Percentiles rank a stretch among this genome's conserved stretches.
These are phyloP conservation scores for Dromiciops gliroides DNA, from an alignment of 2,113 vertebrate species.

Conservation along the genomic window DNA sequence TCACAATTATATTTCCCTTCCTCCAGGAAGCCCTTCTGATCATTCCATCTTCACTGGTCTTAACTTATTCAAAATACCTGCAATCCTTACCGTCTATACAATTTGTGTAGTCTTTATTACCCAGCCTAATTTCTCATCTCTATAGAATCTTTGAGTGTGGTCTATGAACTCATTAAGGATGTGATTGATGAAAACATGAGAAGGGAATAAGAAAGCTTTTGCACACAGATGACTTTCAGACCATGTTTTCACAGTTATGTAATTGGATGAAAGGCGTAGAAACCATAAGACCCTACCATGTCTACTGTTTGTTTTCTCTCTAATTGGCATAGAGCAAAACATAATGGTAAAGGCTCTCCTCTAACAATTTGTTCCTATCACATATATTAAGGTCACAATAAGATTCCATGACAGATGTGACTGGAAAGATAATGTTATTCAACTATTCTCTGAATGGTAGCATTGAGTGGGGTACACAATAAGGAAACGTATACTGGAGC, in stretches of 20 bases:
- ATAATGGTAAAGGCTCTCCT: not conserved
- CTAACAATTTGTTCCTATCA: not conserved
- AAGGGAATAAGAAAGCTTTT: not conserved
- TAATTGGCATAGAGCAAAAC: not conserved
- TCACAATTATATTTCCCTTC: not conserved
- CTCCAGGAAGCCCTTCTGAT: not conserved
- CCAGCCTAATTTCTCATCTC: not conserved
- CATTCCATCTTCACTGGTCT: not conserved
- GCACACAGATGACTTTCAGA: not conserved
- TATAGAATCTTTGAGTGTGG: not conserved
- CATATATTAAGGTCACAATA: not conserved
- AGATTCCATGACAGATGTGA: not conserved
- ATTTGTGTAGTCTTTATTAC: not conserved
- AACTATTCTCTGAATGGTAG: not conserved
- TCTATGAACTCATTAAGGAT: not conserved
- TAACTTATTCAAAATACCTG: not conserved
- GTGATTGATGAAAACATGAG: not conserved
- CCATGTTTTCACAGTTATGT: not conserved
- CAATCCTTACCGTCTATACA: not conserved
- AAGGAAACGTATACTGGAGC: not conserved
- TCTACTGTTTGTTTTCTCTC: not conserved
- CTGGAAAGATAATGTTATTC: not conserved
- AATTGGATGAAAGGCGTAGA: not conserved
- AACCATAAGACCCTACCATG: not conserved
- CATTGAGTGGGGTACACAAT: not conserved